Evolutionary conservation across 2,113 vertebrate species (phyloP), one percentile per base, ranked within the genome.

Genomic region (Tylochromis polylepis): DNA sequence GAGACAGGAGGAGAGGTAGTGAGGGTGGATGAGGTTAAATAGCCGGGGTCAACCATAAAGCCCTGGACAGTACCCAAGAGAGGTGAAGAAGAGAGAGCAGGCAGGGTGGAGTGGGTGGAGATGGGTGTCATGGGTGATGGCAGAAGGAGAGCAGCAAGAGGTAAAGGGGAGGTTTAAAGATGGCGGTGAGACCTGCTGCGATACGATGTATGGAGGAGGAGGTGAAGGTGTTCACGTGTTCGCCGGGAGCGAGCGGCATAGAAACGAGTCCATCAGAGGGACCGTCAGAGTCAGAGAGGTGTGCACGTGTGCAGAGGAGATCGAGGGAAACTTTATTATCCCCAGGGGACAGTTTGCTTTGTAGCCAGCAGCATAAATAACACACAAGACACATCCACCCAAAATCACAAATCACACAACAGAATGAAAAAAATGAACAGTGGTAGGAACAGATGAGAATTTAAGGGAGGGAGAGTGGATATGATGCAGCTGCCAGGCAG

Each of bases 171-270:
- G 36, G 62, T 2, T 67, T 41, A 41, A 67, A 67, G 62, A 67
- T 1, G 0, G 7, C 3, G 0, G n/a, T 43, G 20, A 65, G 60
- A 38, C 60, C 31, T 36, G 31, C 31, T 36, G 60, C 0, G 10
- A 57, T 57, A n/a, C n/a, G 2, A 65, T 34, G 59, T 31, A 34
- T 20, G 29, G 3, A 20, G 36, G 46, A 49, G 15, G 15, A 18
- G 59, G 3, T 24, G 62, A 67, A 67, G 36, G n/a, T 70, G 62
- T 41, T 22, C 36, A 38, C 2, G 10, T 38, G 2, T 11, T 38
- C 36, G 10, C 10, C 10, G 9, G 36, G 36, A 38, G 36, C 1
- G 36, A 38, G 8, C 36, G 10, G 36, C 8, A 38, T 38, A 10
- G 8, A 38, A 38, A 10, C 10, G 18, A 38, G 60, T 1, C 31